Conservation (phyloP, 2,797 vertebrate species). For the Anisognathus igniventris region DNA sequence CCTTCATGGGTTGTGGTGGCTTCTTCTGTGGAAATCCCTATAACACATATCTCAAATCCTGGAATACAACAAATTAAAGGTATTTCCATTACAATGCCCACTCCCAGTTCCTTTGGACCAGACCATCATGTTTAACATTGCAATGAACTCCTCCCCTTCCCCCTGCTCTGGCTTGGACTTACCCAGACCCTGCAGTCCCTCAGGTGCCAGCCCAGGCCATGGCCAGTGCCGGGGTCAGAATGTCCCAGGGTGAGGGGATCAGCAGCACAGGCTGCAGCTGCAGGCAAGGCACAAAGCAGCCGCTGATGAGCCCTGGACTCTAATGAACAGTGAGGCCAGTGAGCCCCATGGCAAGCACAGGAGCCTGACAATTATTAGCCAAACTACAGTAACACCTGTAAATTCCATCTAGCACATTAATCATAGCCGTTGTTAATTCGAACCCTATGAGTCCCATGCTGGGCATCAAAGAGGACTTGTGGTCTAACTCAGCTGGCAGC, state of each 20-base stretch:
- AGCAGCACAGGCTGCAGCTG: background rate
- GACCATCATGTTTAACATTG: background rate
- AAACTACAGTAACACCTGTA: background rate
- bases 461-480: background rate
- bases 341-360: background rate
- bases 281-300: background rate
- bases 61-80: background rate
- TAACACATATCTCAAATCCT: too few species aligned
- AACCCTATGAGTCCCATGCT: background rate
- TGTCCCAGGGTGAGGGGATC: background rate
- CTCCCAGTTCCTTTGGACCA: background rate
- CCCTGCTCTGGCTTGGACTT: background rate
- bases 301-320: too few species aligned
- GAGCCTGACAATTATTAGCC: background rate
- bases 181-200: background rate
- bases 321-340: background rate
- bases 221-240: rapidly evolving
- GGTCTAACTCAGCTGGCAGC: background rate
- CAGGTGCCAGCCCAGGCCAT: background rate
- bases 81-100: background rate
- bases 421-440: too few species aligned
- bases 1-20: too few species aligned
- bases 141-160: background rate
- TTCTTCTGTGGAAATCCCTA: too few species aligned
- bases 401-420: background rate